A percentile compares a stretch with the other conserved stretches of the same genome.
Evolutionary conservation across 2,888 invertebrate species (phyloP).

Genomic region (Drosophila borealis): DNA sequence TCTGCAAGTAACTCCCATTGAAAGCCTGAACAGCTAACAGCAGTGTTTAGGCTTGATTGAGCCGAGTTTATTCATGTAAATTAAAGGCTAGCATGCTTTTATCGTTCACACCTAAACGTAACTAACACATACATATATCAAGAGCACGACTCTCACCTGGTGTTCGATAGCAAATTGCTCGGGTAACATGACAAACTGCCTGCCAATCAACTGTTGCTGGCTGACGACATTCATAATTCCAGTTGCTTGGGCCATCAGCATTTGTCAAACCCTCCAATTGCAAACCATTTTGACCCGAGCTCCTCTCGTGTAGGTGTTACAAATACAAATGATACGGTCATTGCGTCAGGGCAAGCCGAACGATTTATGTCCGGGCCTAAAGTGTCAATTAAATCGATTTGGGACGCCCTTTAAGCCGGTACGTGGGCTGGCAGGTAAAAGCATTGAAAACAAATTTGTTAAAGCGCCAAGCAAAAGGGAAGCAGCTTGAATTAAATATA

Average conservation of each 20-base stretch:
- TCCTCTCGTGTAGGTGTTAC: slow-evolving; percentile 42
- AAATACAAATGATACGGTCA: slow-evolving; percentile 73
- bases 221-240: slow-evolving; percentile 29
- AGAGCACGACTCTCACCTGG: background rate
- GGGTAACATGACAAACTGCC: slow-evolving; percentile 20
- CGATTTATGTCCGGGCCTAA: slow-evolving; percentile 61
- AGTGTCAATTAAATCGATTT: slow-evolving; percentile 78
- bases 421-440: slow-evolving; percentile 1
- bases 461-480: slow-evolving; percentile 36
- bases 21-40: no score
- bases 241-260: slow-evolving; percentile 28
- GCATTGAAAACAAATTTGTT: slow-evolving; percentile 67
- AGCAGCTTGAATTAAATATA: slow-evolving; percentile 65
- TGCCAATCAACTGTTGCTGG: slow-evolving; percentile 56
- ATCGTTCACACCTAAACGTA: background rate
- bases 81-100: background rate
- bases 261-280: slow-evolving; percentile 58
- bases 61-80: background rate
- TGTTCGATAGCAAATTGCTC: background rate
- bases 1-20: no score
- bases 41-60: no score
- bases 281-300: slow-evolving; percentile 38
- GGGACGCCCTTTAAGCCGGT: slow-evolving; percentile 46
- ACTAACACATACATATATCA: no score
- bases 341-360: slow-evolving; percentile 36